phyloP scores from a whole-genome alignment of 2,888 invertebrate species.

The Chaetogeoica ovagalla region DNA sequence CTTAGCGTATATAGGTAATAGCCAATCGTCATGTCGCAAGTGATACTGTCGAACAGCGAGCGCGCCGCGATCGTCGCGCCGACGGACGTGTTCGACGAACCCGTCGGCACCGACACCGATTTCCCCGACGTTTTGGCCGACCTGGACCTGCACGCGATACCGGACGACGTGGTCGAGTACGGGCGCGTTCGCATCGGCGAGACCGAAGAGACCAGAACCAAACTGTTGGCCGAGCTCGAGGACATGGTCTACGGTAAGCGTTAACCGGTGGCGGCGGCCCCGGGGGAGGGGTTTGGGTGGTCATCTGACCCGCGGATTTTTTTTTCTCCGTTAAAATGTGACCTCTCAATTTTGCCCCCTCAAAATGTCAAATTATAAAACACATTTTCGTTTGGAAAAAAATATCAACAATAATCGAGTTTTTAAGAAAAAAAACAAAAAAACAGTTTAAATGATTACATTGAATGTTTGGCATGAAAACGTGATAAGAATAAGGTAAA shows the following conservation, averaged over 20 bases:
- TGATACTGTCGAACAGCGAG: slow-evolving; percentile 14
- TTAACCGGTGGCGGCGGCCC: no score
- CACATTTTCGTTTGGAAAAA: no score
- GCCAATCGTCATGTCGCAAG: slow-evolving; percentile 10
- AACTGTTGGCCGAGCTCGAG: slow-evolving; percentile 72
- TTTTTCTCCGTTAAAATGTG: no score
- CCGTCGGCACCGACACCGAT: slow-evolving; percentile 53
- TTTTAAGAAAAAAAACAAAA: no score
- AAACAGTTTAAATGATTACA: no score
- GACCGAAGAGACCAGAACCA: slow-evolving; percentile 69
- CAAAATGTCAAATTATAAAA: no score
- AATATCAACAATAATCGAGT: no score
- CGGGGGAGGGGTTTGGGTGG: no score
- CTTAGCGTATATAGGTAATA: background rate
- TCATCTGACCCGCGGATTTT: no score
- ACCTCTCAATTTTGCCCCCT: no score
- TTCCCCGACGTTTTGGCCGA: slow-evolving; percentile 64
- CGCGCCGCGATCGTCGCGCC: background rate
- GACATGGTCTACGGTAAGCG: slow-evolving; percentile 64
- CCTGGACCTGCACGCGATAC: slow-evolving; percentile 70
- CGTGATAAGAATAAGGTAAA: no score
- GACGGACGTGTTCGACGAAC: background rate
- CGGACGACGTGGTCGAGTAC: slow-evolving; percentile 69
- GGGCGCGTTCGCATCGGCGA: slow-evolving; percentile 72
- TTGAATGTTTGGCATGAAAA: no score